phyloP scores from a whole-genome alignment of 2,888 invertebrate genomes.

The Heliconius sara region DNA sequence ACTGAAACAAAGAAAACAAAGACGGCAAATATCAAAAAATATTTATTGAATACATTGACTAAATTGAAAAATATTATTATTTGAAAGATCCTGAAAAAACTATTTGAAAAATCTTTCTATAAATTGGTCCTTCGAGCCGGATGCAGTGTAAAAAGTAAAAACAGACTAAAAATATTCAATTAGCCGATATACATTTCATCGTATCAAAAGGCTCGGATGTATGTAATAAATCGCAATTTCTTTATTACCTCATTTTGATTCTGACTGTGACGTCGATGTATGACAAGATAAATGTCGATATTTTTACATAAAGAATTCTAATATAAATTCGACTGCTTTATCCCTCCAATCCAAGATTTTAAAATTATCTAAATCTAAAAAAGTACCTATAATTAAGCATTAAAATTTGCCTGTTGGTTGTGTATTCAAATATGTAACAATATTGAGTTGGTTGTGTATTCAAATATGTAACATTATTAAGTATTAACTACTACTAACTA shows the following conservation, averaged over 20 bases:
- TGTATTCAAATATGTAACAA: no score
- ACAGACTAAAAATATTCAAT: slow-evolving; percentile 63
- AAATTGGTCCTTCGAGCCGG: slow-evolving; percentile 20
- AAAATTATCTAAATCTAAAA: no score
- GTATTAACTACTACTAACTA: no score
- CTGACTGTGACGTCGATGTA: slow-evolving; percentile 57
- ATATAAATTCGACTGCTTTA: background rate
- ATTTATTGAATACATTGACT: no score
- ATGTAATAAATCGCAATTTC: slow-evolving; percentile 69
- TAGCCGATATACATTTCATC: slow-evolving; percentile 63
- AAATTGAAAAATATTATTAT: no score
- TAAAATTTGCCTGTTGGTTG: no score
- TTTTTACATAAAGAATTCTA: slow-evolving; percentile 61
- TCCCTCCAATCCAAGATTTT: background rate
- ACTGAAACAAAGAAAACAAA: no score
- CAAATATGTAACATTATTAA: no score
- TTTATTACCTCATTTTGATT: slow-evolving; percentile 72
- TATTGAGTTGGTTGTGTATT: no score
- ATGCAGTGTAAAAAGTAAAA: slow-evolving; percentile 11
- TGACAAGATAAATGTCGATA: slow-evolving; percentile 71
- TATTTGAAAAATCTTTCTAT: background rate
- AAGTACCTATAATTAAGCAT: no score
- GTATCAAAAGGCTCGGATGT: slow-evolving; percentile 62
- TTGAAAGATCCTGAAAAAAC: no score
- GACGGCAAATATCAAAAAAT: background rate